Conservation (phyloP, 1,140 invertebrate genomes). For the Neuroterus valhalla region DNA sequence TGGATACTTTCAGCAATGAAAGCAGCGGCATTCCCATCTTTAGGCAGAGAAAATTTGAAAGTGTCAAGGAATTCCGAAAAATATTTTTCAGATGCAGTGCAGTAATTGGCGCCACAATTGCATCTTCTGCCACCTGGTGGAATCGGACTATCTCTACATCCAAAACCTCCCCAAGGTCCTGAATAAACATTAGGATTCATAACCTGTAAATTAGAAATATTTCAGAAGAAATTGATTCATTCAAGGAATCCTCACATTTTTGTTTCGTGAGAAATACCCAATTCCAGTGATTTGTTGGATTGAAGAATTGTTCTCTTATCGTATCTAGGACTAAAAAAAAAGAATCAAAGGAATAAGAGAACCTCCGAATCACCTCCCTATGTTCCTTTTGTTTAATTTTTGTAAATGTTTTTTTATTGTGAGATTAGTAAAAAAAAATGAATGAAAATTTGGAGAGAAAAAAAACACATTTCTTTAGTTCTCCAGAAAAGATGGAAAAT, state of each 20-base stretch:
- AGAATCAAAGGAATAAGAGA: too few species aligned
- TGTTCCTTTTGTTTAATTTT: too few species aligned
- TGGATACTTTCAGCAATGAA: constrained; percentile 97
- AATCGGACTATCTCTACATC: constrained; percentile 91
- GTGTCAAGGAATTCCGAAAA: constrained; percentile 87
- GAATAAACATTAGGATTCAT: constrained; percentile 94
- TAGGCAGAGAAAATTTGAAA: constrained; percentile 84
- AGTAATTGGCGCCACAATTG: constrained; percentile 79
- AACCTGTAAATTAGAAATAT: constrained; percentile 73
- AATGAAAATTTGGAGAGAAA: too few species aligned
- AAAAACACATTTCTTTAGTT: too few species aligned
- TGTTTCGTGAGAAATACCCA: background rate
- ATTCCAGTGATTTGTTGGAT: too few species aligned
- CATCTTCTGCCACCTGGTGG: constrained; percentile 82
- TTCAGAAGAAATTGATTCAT: constrained; percentile 14
- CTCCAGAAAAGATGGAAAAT: too few species aligned
- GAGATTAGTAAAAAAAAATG: too few species aligned
- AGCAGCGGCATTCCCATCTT: constrained; percentile 84
- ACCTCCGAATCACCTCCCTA: too few species aligned
- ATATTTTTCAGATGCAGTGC: constrained; percentile 86
- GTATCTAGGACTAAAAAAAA: background rate
- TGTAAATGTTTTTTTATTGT: too few species aligned
- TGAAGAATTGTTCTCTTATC: too few species aligned
- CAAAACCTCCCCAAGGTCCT: constrained; percentile 91
- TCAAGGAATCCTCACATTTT: background rate